Percentiles rank a stretch among this genome's conserved stretches.
Conservation (phyloP, 2,797 vertebrate species). For the Thamnophis elegans region DNA sequence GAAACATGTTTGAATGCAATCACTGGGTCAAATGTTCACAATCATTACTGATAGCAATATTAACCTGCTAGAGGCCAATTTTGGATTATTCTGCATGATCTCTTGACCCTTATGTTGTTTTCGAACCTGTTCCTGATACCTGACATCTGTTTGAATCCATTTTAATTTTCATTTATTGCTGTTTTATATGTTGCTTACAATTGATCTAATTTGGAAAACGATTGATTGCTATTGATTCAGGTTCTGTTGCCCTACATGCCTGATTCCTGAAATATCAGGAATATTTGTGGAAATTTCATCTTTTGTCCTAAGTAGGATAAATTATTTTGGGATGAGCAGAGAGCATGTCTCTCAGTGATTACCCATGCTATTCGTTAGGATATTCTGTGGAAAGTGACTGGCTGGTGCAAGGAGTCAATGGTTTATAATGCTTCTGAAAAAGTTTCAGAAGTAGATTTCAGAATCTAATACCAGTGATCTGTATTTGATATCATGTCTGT, state of each 20-base stretch:
- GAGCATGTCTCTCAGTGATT: neutral
- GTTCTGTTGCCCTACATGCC: neutral
- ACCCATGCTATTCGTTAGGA: neutral
- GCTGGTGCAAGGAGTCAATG: neutral
- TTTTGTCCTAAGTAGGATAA: neutral
- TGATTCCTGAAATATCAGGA: neutral
- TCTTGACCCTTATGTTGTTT: neutral
- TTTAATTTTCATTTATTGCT: neutral
- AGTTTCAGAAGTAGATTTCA: neutral
- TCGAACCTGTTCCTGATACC: neutral
- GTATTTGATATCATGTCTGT: neutral
- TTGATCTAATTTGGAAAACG: neutral
- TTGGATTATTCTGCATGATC: neutral
- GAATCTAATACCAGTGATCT: neutral
- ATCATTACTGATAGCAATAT: neutral
- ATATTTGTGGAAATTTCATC: neutral
- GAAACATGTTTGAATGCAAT: neutral
- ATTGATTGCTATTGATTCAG: neutral
- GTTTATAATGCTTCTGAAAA: neutral
- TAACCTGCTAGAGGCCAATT: neutral
- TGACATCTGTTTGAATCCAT: neutral
- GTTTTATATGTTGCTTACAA: neutral
- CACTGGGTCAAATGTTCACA: neutral
- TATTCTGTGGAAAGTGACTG: neutral
- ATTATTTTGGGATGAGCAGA: neutral